Conservation (phyloP, 2,113 vertebrate genomes). For the Triplophysa siluroides region DNA sequence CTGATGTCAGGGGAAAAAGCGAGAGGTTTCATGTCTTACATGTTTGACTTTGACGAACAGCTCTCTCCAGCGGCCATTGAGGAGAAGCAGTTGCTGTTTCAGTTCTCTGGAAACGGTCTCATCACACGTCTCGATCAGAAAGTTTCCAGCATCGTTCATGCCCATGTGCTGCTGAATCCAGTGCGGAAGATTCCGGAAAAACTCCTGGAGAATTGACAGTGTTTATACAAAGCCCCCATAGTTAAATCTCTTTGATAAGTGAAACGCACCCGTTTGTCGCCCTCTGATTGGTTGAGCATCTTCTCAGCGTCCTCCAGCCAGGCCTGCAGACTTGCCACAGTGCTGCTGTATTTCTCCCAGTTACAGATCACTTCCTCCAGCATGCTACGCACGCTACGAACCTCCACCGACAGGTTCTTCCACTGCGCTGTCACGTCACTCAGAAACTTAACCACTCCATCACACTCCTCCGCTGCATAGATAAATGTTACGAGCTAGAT, state of each 20-base stretch:
- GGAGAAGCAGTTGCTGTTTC: conserved; percentile 91
- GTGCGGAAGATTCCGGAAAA: conserved; percentile 76
- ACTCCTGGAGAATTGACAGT: conserved; percentile 77
- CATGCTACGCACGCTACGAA: conserved; percentile 95
- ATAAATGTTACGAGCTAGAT: no score
- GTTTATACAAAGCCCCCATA: conserved; percentile 62
- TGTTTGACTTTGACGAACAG: conserved; percentile 93
- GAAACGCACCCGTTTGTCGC: conserved; percentile 83
- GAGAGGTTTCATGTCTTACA: conserved; percentile 66
- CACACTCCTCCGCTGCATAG: conserved; percentile 85
- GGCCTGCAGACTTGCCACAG: conserved; percentile 89
- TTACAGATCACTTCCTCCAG: conserved; percentile 95
- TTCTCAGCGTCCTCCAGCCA: conserved; percentile 97
- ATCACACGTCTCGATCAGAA: conserved; percentile 95
- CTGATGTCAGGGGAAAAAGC: background rate
- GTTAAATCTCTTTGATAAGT: background rate
- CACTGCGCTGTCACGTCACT: conserved; percentile 88
- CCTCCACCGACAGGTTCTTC: conserved; percentile 92
- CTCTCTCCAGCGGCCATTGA: conserved; percentile 82
- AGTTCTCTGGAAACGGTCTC: conserved; percentile 93
- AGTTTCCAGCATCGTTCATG: conserved; percentile 98
- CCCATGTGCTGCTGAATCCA: conserved; percentile 94
- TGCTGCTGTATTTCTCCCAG: conserved; percentile 92
- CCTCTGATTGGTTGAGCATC: conserved; percentile 90
- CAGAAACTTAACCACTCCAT: conserved; percentile 91